These are phyloP conservation scores for Nesometra sesokonis DNA, from an alignment of 35 echinoderm and acorn worm genomes.

Conservation along the genomic window DNA sequence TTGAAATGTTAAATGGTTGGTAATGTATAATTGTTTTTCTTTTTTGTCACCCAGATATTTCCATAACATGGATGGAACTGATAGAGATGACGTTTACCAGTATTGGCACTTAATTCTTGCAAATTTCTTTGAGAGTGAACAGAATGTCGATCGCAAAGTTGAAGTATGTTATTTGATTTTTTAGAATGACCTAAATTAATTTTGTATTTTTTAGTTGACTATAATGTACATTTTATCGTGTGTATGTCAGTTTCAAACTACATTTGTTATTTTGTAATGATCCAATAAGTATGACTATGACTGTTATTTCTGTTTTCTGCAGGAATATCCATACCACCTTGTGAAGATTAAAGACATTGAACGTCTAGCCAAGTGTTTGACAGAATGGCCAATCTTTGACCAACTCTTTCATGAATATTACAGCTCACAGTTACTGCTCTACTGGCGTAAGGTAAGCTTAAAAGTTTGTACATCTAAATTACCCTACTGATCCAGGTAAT, in stretches of 20 bases:
- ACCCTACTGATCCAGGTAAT: no score
- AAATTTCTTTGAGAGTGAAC: constrained; percentile 62
- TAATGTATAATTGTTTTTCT: no score
- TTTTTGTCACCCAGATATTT: no score
- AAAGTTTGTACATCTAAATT: no score
- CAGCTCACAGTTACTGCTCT: constrained; percentile 64
- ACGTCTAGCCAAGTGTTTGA: constrained; percentile 46
- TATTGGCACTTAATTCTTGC: constrained; percentile 95
- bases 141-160: constrained; percentile 72
- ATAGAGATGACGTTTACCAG: constrained; percentile 6
- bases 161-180: constrained; percentile 33
- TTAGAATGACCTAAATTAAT: no score
- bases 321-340: constrained; percentile 95
- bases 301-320: background rate
- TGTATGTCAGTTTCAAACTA: no score
- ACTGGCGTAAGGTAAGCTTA: constrained; percentile 68
- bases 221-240: no score
- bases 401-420: constrained; percentile 53
- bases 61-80: background rate
- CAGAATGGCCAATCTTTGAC: constrained; percentile 80
- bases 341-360: constrained; percentile 64
- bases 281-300: no score
- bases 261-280: no score
- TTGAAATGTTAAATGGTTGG: no score
- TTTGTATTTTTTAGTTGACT: no score